phyloP scores from a whole-genome alignment of 1,140 invertebrate genomes.

The Geopemphigus sp. region DNA sequence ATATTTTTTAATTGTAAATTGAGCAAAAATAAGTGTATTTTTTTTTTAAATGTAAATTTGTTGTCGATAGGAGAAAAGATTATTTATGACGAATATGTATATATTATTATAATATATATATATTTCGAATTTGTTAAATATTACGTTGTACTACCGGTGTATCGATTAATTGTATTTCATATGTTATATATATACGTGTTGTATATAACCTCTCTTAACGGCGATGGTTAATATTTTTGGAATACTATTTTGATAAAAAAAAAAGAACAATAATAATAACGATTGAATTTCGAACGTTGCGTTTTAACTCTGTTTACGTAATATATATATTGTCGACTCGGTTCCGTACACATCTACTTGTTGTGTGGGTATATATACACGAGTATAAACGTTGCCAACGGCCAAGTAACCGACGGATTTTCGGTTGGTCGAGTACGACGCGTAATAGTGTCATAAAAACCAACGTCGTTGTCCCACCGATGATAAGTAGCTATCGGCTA shows the following conservation, averaged over 20 bases:
- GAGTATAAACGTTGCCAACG: no score
- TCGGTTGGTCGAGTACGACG: no score
- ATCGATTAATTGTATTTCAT: background rate
- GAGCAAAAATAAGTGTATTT: constrained; percentile 24
- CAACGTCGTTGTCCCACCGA: no score
- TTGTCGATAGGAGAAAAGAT: constrained; percentile 40
- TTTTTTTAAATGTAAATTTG: constrained; percentile 42
- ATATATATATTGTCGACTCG: no score
- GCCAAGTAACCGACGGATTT: no score
- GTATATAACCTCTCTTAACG: background rate
- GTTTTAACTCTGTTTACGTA: background rate
- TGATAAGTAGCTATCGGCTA: no score
- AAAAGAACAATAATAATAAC: background rate
- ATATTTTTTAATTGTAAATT: constrained; percentile 32
- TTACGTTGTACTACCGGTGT: background rate
- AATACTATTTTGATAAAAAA: constrained; percentile 26
- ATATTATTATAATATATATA: background rate
- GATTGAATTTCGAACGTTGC: background rate
- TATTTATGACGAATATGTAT: constrained; percentile 27
- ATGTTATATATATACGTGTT: background rate
- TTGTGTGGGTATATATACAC: no score
- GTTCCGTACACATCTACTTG: no score
- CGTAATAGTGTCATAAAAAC: no score
- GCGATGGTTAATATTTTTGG: constrained; percentile 7
- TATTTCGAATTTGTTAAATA: constrained; percentile 45